Conservation (phyloP, 2,888 invertebrate species). For the Protophormia terraenovae region DNA sequence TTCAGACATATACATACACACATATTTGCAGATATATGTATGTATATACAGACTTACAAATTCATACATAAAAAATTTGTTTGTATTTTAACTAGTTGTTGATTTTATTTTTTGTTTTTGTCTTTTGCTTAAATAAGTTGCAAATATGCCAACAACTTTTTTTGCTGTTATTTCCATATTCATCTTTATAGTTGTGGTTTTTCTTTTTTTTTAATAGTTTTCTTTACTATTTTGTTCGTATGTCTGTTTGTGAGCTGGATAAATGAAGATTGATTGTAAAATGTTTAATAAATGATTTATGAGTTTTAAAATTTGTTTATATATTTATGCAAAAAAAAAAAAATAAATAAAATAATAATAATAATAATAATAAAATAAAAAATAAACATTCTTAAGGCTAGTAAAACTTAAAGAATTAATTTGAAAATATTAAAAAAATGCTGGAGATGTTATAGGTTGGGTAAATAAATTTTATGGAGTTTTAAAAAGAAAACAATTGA, state of each 20-base stretch:
- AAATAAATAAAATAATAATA: too few species aligned
- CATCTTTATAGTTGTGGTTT: conserved; percentile 19
- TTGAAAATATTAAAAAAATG: too few species aligned
- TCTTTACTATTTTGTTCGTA: not conserved
- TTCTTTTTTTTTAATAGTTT: conserved; percentile 38
- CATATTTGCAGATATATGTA: not conserved
- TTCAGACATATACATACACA: not conserved
- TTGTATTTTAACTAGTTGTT: conserved; percentile 32
- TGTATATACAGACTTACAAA: not conserved
- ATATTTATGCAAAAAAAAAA: not conserved
- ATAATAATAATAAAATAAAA: too few species aligned
- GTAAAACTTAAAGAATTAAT: not conserved
- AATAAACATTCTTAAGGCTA: not conserved
- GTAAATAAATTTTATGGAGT: not conserved
- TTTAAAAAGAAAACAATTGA: too few species aligned
- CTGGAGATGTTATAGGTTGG: too few species aligned
- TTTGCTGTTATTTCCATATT: not conserved
- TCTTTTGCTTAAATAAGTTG: conserved; percentile 40
- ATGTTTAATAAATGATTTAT: conserved; percentile 49
- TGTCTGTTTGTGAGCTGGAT: not conserved
- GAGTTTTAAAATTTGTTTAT: conserved; percentile 3
- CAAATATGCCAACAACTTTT: conserved; percentile 54
- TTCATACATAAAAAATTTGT: too few species aligned
- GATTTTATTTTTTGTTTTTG: not conserved
- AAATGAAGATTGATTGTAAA: conserved; percentile 49